Base-by-base conservation (phyloP, 1,140 invertebrate genomes). In the Lutraria rhynchaena region DNA sequence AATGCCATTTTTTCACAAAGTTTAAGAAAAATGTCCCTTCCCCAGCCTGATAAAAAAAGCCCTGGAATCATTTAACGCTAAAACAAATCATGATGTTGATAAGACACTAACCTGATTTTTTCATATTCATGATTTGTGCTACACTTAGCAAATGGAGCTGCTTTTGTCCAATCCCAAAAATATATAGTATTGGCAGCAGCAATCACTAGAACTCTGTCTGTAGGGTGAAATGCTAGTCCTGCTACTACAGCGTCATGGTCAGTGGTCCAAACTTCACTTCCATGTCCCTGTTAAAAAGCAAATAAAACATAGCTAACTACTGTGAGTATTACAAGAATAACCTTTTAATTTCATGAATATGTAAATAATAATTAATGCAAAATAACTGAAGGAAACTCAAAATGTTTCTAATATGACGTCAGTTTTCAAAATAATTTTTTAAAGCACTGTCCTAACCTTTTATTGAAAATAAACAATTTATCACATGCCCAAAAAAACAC, bases 81-180 rank as follows among this genome's bases (percentile, higher is more conserved):
- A n/a, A n/a, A n/a, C n/a, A n/a, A n/a, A n/a, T n/a, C n/a, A n/a
- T n/a, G n/a, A n/a, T n/a, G n/a, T n/a, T n/a, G n/a, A n/a, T n/a
- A n/a, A n/a, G n/a, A n/a, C n/a, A n/a, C n/a, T n/a, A 88, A 92
- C 92, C 90, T 90, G 37, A 92, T 87, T 84, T 89, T 87, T 76
- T 93, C 92, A 85, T 85, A 91, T n/a, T 88, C 86, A 73, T 87
- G 76, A 29, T 35, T 83, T 33, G 92, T 92, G 57, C 76, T 73
- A 78, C 88, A 95, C 94, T 49, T 84, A 22, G 95, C 95, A 90
- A 96, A 96, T 0, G 96, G 96, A 86, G 95, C 93, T 0, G 95
- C 93, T 83, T 95, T 93, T 89, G 94, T 95, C 97, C 97, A 98
- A 89, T 98, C 96, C 97, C 96, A 98, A 92, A 98, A 97, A 90